Percentiles rank a stretch among this genome's conserved stretches.
Conservation (phyloP, 2,888 invertebrate species). For the Branchinecta sandiegonensis region DNA sequence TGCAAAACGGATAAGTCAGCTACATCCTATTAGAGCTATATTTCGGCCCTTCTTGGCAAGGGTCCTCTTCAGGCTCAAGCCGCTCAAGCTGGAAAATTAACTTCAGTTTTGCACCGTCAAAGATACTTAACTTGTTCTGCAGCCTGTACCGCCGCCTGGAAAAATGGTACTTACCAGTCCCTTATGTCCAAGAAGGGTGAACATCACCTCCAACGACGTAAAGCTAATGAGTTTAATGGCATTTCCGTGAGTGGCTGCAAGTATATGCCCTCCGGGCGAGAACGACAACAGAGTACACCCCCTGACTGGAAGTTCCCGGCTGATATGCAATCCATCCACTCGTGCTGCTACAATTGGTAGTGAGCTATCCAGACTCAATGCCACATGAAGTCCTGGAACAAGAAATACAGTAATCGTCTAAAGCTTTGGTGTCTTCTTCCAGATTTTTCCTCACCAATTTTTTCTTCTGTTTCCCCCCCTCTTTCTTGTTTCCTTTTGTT, state of each 20-base stretch:
- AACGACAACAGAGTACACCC: background rate
- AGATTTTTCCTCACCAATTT: too few relatives aligned
- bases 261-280: background rate
- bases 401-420: background rate
- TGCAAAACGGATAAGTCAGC: too few relatives aligned
- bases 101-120: too few relatives aligned
- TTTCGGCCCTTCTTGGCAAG: too few relatives aligned
- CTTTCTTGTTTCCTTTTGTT: too few relatives aligned
- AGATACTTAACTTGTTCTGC: too few relatives aligned
- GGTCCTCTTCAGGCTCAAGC: too few relatives aligned
- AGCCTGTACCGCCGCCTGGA: too few relatives aligned
- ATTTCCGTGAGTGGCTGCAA: constrained; percentile 1
- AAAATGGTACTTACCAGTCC: background rate
- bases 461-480: too few relatives aligned
- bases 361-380: constrained; percentile 4
- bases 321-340: background rate
- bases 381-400: constrained; percentile 4
- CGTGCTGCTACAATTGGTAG: constrained; percentile 1
- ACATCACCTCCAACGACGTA: background rate
- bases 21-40: too few relatives aligned
- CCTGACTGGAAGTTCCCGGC: background rate
- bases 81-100: too few relatives aligned
- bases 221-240: background rate
- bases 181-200: background rate
- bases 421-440: too few relatives aligned